phyloP scores from a whole-genome alignment of 1,140 invertebrate species.

The Drosophila fuyamai region DNA sequence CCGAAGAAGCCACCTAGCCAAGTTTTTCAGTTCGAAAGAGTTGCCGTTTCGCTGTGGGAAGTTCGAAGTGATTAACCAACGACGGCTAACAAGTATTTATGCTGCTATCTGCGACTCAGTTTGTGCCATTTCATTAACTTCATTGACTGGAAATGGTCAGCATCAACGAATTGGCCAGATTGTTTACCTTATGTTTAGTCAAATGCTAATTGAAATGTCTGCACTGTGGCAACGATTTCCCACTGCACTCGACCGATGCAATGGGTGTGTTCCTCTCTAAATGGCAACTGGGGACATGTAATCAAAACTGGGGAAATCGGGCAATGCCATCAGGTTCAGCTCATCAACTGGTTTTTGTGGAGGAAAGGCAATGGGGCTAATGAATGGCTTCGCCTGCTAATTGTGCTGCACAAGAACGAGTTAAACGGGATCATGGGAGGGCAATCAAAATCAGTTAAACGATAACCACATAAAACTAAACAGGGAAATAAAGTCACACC shows the following conservation, averaged over 20 bases:
- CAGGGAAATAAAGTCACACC: conserved; percentile 28
- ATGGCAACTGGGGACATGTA: conserved; percentile 32
- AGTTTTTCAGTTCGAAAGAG: conserved; percentile 25
- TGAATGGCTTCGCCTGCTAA: conserved; percentile 29
- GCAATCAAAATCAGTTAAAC: conserved; percentile 26
- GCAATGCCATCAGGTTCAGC: conserved; percentile 30
- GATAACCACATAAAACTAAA: conserved; percentile 1
- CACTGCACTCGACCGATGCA: conserved; percentile 11
- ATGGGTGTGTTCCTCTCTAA: conserved; percentile 42
- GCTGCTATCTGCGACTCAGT: conserved; percentile 26
- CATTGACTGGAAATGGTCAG: conserved; percentile 52
- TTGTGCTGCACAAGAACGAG: conserved; percentile 17
- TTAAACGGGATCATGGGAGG: conserved; percentile 21
- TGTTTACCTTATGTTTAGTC: conserved; percentile 54
- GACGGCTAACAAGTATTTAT: conserved; percentile 78
- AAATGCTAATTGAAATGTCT: conserved; percentile 67
- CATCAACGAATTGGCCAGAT: conserved; percentile 39
- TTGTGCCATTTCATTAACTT: conserved; percentile 51
- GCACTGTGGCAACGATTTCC: conserved; percentile 27
- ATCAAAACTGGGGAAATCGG: conserved; percentile 44
- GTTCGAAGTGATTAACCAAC: conserved; percentile 34
- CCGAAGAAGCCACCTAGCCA: conserved; percentile 38
- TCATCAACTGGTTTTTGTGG: conserved; percentile 35
- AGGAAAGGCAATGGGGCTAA: conserved; percentile 46
- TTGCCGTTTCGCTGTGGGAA: conserved; percentile 24